Percentiles rank a stretch among this genome's conserved stretches.
These are phyloP conservation scores for Rhinophrynus dorsalis DNA, from an alignment of 2,797 vertebrate species.

Conservation along the genomic window DNA sequence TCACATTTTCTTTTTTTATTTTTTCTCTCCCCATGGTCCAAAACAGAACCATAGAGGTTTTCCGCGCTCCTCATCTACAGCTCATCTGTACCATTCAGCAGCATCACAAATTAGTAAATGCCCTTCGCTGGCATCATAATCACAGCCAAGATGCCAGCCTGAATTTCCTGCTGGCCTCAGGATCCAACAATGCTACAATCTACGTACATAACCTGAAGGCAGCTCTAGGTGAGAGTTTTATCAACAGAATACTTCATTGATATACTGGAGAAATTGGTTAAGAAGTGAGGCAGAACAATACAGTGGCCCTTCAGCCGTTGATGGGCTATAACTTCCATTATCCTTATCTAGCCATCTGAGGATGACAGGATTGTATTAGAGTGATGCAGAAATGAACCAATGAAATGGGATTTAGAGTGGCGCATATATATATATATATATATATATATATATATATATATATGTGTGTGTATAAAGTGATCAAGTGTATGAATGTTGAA, in stretches of 20 bases:
- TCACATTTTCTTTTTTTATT: background rate
- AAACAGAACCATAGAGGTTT: slow-evolving; percentile 87
- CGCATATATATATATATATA: no score
- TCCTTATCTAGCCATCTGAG: no score
- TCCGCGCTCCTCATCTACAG: slow-evolving; percentile 76
- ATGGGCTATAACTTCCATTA: no score
- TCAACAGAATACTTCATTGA: slow-evolving; percentile 15
- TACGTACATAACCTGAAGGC: slow-evolving; percentile 83
- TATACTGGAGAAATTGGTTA: no score
- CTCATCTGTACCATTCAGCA: slow-evolving; percentile 90
- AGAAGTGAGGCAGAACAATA: no score
- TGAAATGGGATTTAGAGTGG: no score
- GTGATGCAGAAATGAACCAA: no score
- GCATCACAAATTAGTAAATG: slow-evolving; percentile 94
- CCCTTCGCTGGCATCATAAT: slow-evolving; percentile 85
- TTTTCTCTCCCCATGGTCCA: background rate
- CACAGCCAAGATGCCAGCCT: slow-evolving; percentile 72
- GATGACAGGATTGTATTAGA: no score
- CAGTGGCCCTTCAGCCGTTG: no score
- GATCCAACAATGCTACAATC: slow-evolving; percentile 88
- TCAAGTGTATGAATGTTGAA: no score
- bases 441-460: no score
- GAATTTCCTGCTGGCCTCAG: slow-evolving; percentile 84
- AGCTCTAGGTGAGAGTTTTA: slow-evolving; percentile 71
- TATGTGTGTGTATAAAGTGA: no score